Percentiles rank a stretch among this genome's conserved stretches.
These are phyloP conservation scores for Amphiura filiformis DNA, from an alignment of 35 echinoderm and acorn worm species.

Conservation along the genomic window DNA sequence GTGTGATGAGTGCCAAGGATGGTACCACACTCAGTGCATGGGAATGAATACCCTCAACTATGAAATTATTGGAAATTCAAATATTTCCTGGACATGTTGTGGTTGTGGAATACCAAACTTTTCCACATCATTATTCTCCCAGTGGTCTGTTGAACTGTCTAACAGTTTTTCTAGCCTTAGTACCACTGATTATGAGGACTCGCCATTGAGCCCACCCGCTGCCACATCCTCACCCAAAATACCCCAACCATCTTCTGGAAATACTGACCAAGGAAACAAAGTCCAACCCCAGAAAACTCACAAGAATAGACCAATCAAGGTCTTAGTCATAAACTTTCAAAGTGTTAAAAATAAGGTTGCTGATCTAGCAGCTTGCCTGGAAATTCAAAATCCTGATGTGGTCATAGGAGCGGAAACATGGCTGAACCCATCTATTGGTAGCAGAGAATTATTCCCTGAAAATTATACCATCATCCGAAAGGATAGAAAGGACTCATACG, in stretches of 20 bases:
- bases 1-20: constrained; percentile 29
- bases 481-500: background rate
- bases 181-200: background rate
- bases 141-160: constrained; percentile 26
- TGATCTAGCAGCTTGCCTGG: background rate
- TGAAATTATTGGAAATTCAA: constrained; percentile 8
- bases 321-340: constrained; percentile 12
- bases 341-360: background rate
- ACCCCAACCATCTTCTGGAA: no score
- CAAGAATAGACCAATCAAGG: background rate
- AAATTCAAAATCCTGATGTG: background rate
- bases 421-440: constrained; percentile 5
- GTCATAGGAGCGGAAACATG: constrained; percentile 11
- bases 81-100: constrained; percentile 41
- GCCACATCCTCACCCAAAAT: no score
- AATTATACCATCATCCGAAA: background rate
- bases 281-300: no score
- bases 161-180: constrained; percentile 3
- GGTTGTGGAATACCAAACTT: constrained; percentile 41
- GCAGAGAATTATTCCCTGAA: background rate
- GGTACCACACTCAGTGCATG: constrained; percentile 37
- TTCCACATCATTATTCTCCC: constrained; percentile 22
- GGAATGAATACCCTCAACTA: constrained; percentile 19
- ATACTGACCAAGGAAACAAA: no score
- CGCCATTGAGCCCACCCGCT: no score